Evolutionary conservation across 2,113 vertebrate species (phyloP), one percentile per base, ranked within the genome.

Genomic region (Pteronura brasiliensis): DNA sequence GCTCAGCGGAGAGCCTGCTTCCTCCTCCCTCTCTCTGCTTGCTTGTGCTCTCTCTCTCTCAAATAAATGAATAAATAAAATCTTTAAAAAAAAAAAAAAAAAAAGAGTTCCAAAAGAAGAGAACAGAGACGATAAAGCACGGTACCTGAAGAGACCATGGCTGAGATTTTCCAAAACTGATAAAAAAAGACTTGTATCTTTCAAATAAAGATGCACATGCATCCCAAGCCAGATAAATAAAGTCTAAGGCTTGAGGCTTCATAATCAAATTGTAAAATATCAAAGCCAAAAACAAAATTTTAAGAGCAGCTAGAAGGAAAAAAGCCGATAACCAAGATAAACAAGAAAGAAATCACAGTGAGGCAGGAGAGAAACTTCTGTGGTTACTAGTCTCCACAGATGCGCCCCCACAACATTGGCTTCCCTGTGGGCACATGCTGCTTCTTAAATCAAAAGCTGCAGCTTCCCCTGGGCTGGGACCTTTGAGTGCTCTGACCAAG

Each of bases 271-370:
- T 74, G 4, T 0, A 67, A 34, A 90, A 72, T 27, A 79, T 42
- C 23, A 59, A 95, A 74, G 52, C 72, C 42, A 88, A 21, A 96
- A 90, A 95, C 13, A 96, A 95, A 55, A 84, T 31, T 77, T 59
- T 65, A 91, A 77, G 36, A 81, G 61, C 9, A 94, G 31, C 10
- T 21, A 86, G 27, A 93, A 4, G 92, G 18, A 91, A 97, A 34
- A 69, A 79, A 83, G 15, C 14, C 36, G 80, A 61, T 36, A 83
- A 84, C 52, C 25, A 52, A 36, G 63, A 61, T 36, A 83, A 84
- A 39, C 15, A 69, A 27, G 47, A 90, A 90, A 83, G 25, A 65
- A 76, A 81, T 61, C 44, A 36, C 14, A 49, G 36, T 44, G 17
- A 72, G 23, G 49, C 34, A 39, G 49, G 81, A 15, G 39, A 27